Evolutionary conservation across 2,888 invertebrate species (phyloP).

Genomic region (Drosophila histrio): DNA sequence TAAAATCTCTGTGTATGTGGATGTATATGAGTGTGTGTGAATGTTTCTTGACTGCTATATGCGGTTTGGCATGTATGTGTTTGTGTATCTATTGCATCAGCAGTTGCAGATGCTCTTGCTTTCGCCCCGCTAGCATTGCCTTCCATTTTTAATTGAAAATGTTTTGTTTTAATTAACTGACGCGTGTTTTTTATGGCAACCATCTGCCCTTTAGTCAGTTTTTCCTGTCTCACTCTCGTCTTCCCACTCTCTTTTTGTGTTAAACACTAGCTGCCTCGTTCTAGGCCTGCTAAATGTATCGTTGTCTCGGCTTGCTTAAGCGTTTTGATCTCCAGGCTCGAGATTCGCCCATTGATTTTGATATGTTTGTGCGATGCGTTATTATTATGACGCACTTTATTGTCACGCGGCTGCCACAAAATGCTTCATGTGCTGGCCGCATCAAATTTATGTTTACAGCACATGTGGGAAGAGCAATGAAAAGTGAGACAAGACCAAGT

Average conservation of each 20-base stretch:
- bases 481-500: slow-evolving; percentile 44
- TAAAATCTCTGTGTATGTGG: slow-evolving; percentile 18
- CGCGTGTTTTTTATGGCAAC: slow-evolving; percentile 57
- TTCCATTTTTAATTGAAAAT: slow-evolving; percentile 75
- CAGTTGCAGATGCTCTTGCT: slow-evolving; percentile 20
- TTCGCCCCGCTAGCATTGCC: slow-evolving; percentile 13
- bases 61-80: slow-evolving; percentile 15
- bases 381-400: slow-evolving; percentile 76
- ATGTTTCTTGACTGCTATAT: slow-evolving; percentile 25
- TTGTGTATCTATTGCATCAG: slow-evolving; percentile 24
- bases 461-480: slow-evolving; percentile 70
- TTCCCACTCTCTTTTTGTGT: neutral
- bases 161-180: slow-evolving; percentile 82
- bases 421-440: slow-evolving; percentile 54
- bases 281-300: slow-evolving; percentile 14
- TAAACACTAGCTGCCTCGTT: neutral
- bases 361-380: slow-evolving; percentile 43
- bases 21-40: slow-evolving; percentile 1
- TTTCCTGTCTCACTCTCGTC: neutral
- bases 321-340: slow-evolving; percentile 12
- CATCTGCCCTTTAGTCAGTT: slow-evolving; percentile 13
- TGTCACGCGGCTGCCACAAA: slow-evolving; percentile 63
- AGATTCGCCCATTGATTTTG: slow-evolving; percentile 52
- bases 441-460: slow-evolving; percentile 76
- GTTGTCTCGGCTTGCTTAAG: slow-evolving; percentile 1